Base-by-base conservation (phyloP, 2,888 invertebrate species). In the Steinernema carpocapsae region DNA sequence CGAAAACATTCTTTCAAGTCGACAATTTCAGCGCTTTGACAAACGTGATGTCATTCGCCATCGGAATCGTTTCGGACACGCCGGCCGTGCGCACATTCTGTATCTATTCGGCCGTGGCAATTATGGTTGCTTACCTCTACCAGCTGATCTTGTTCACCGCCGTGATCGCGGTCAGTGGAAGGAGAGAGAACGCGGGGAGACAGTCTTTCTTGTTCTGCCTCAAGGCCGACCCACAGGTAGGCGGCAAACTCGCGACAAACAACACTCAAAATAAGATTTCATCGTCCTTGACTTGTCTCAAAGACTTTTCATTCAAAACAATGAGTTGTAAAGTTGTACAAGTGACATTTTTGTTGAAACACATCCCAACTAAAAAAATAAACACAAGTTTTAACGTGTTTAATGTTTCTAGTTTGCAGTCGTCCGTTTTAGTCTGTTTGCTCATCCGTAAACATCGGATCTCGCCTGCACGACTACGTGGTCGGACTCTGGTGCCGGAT, bases 41-140 rank as follows among this genome's bases (percentile, higher is more conserved):
- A 24, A 82, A 84, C 70, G 72, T 82, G 6, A 83, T 81, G 72
- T 79, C 76, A 10, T 79, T 81, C 77, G 71, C 78, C 73, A 84
- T 84, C 77, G 70, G 84, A 72, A 29, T 84, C 78, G 76, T 79
- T 24, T 83, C 82, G 12, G 81, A 84, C 24, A 85, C 85, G 0
- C 85, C 85, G 0, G 85, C 85, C 12, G 81, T 85, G 37, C 71
- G 82, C 19, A 80, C 84, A 0, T 85, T 85, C 74, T 85, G 85
- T 52, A 77, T 85, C 24, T 86, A 81, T 71, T 81, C 81, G 32
- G 79, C 76, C 0, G 79, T 80, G 24, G 76, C 80, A 1, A 79
- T 80, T 32, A 73, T 76, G 32, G 76, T 80, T 43, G 77, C 77
- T 71, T 80, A 76, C 76, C 70, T 83, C 51, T 84, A 84, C 52